These are phyloP conservation scores for Noctua janthe DNA, from an alignment of 2,888 invertebrate species.

Conservation along the genomic window DNA sequence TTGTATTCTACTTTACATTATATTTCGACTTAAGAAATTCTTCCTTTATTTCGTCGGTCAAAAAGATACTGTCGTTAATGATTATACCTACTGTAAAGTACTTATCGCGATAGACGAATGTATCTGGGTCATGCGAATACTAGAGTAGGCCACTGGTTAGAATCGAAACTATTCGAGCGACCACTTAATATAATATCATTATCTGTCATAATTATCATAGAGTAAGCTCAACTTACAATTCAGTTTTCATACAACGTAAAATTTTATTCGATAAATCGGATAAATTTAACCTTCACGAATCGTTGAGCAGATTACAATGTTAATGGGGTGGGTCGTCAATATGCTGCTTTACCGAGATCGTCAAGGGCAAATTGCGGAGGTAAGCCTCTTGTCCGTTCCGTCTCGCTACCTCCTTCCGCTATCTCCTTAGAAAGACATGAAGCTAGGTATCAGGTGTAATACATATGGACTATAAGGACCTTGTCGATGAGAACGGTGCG, in stretches of 20 bases:
- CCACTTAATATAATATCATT: conserved; percentile 57
- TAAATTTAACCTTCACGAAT: conserved; percentile 70
- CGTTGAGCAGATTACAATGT: conserved; percentile 70
- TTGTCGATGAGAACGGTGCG: conserved; percentile 45
- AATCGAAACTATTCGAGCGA: conserved; percentile 64
- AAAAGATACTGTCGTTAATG: conserved; percentile 28
- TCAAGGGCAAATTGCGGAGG: conserved; percentile 75
- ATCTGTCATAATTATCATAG: conserved; percentile 57
- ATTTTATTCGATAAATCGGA: conserved; percentile 52
- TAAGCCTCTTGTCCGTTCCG: conserved; percentile 71
- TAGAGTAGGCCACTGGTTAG: conserved; percentile 73
- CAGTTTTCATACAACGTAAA: conserved; percentile 21
- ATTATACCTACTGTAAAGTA: conserved; percentile 33
- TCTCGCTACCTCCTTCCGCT: conserved; percentile 77
- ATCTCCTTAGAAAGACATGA: conserved; percentile 78
- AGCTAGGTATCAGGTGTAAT: conserved; percentile 57
- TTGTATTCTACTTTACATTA: neutral
- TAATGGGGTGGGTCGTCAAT: conserved; percentile 68
- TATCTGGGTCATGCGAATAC: conserved; percentile 77
- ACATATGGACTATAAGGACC: conserved; percentile 40
- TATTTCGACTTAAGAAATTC: neutral
- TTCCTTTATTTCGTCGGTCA: neutral
- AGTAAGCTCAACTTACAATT: conserved; percentile 13
- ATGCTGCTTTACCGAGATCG: conserved; percentile 63
- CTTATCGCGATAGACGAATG: conserved; percentile 65